Percentiles rank a stretch among this genome's conserved stretches.
Evolutionary conservation across 2,797 vertebrate genomes (phyloP).

Genomic region (Microcaecilia unicolor): DNA sequence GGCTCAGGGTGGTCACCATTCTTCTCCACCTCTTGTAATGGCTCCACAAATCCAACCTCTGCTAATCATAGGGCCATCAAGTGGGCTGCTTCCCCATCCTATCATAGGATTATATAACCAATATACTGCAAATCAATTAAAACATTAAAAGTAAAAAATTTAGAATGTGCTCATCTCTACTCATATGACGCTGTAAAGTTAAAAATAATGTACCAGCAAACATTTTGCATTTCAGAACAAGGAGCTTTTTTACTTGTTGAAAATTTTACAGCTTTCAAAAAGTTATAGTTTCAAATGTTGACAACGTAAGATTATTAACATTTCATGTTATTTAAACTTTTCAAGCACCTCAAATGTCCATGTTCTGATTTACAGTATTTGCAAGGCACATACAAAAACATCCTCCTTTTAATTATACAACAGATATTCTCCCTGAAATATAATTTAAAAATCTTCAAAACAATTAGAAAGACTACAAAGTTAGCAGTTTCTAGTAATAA

Average conservation of each 20-base stretch:
- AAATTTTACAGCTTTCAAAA: constrained; percentile 40
- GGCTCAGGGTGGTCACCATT: too few species aligned
- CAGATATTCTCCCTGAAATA: constrained; percentile 61
- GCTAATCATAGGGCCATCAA: too few species aligned
- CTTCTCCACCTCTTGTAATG: too few species aligned
- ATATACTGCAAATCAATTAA: too few species aligned
- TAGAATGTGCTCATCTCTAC: too few species aligned
- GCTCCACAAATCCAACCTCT: too few species aligned
- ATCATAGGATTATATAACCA: too few species aligned
- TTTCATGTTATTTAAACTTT: constrained; percentile 33
- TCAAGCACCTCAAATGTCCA: constrained; percentile 37
- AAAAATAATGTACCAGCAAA: constrained; percentile 25
- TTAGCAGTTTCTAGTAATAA: constrained; percentile 49
- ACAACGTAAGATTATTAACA: constrained; percentile 33
- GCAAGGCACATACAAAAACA: constrained; percentile 67
- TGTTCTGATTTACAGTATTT: constrained; percentile 51
- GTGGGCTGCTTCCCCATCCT: too few species aligned
- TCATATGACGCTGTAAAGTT: constrained; percentile 9
- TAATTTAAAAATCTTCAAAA: constrained; percentile 45
- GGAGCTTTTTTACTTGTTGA: constrained; percentile 40
- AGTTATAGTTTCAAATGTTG: constrained; percentile 35
- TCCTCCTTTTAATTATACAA: constrained; percentile 43
- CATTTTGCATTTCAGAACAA: constrained; percentile 29
- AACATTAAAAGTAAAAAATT: too few species aligned
- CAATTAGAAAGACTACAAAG: constrained; percentile 61